phyloP scores from a whole-genome alignment of 1,140 invertebrate species.

The Psix sp. region DNA sequence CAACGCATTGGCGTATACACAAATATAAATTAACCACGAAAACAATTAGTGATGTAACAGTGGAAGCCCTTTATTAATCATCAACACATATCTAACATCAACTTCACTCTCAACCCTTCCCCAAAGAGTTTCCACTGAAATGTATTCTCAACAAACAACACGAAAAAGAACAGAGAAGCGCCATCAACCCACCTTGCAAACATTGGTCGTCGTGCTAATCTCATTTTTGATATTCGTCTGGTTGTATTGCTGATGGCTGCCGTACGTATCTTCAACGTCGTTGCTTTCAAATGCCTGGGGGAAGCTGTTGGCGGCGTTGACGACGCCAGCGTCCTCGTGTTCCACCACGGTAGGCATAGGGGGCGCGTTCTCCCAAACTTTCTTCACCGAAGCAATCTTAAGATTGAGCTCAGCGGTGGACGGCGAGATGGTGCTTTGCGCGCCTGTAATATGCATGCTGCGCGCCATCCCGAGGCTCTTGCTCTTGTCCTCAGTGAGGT shows the following conservation, averaged over 20 bases:
- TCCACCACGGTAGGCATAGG: conserved; percentile 83
- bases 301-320: conserved; percentile 75
- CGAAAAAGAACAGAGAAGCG: not conserved
- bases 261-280: conserved; percentile 78
- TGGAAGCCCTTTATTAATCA: conserved; percentile 12
- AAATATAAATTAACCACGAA: too few species aligned
- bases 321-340: conserved; percentile 78
- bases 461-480: conserved; percentile 81
- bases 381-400: conserved; percentile 96
- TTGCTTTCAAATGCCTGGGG: conserved; percentile 78
- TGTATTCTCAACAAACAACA: conserved; percentile 7
- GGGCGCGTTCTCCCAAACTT: conserved; percentile 88
- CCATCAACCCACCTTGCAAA: conserved; percentile 83
- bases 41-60: conserved; percentile 33
- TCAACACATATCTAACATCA: too few species aligned
- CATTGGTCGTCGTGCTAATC: conserved; percentile 80
- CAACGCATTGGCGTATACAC: too few species aligned
- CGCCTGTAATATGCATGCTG: conserved; percentile 80
- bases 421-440: conserved; percentile 81
- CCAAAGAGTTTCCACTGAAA: conserved; percentile 12
- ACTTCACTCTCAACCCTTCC: too few species aligned
- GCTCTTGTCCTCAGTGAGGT: conserved; percentile 86
- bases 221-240: conserved; percentile 75
- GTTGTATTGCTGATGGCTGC: conserved; percentile 74
- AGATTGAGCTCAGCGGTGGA: conserved; percentile 92